These are phyloP conservation scores for Zingel zingel DNA, from an alignment of 2,113 vertebrate species.

Conservation along the genomic window DNA sequence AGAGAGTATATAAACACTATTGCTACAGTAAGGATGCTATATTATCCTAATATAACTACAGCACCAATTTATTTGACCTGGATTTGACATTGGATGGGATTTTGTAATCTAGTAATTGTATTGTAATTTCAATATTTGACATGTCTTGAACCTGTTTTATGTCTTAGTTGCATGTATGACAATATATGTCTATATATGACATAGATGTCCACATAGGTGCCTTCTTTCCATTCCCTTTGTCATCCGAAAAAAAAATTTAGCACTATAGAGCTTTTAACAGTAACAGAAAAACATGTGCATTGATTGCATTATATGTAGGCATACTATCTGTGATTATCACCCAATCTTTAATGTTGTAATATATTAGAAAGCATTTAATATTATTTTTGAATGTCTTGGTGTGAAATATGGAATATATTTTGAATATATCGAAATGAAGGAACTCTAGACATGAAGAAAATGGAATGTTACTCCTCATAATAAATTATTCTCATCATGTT, in stretches of 20 bases:
- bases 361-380: neutral
- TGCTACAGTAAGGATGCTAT: neutral
- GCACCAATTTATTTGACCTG: neutral
- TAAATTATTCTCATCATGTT: conserved; percentile 1
- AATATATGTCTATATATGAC: conserved; percentile 10
- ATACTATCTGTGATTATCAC: neutral
- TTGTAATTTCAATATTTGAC: conserved; percentile 3
- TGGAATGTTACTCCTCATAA: neutral
- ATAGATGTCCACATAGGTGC: conserved; percentile 39
- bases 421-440: conserved; percentile 9
- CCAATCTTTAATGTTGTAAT: conserved; percentile 3
- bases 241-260: neutral
- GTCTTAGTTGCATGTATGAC: conserved; percentile 23
- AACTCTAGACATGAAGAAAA: neutral
- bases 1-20: conserved; percentile 5
- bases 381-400: neutral
- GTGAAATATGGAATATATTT: conserved; percentile 18
- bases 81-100: neutral
- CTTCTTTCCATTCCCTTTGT: conserved; percentile 21
- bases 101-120: neutral
- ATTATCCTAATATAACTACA: conserved; percentile 11
- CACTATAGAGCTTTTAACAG: conserved; percentile 2
- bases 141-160: conserved; percentile 14
- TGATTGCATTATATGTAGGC: neutral
- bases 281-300: neutral